Evolutionary conservation across 2,113 vertebrate genomes (phyloP).

Genomic region (Dicaeum eximium): DNA sequence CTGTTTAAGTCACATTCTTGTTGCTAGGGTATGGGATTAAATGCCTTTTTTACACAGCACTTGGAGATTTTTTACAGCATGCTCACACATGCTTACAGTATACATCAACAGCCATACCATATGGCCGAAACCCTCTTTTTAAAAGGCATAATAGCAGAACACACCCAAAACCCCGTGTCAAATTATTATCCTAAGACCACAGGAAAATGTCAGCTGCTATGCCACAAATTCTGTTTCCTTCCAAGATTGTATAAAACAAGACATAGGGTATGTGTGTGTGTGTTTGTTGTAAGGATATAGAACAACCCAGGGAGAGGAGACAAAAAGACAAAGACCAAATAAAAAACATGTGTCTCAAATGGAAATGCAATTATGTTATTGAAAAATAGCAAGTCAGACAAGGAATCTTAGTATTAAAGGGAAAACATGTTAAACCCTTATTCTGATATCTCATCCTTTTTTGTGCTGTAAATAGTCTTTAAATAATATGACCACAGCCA

Average conservation of each 20-base stretch:
- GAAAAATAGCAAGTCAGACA: background rate
- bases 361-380: background rate
- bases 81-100: too few relatives aligned
- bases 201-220: background rate
- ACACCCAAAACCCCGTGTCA: fast-evolving
- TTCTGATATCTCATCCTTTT: background rate
- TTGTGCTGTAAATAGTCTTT: background rate
- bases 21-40: background rate
- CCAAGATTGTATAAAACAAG: background rate
- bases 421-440: background rate
- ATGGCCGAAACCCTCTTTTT: background rate
- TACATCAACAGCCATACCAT: background rate
- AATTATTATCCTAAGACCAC: background rate
- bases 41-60: background rate
- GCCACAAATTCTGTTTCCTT: background rate
- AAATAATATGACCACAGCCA: background rate
- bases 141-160: background rate
- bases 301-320: background rate
- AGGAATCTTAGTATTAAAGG: background rate
- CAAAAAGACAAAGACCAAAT: background rate
- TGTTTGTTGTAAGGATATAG: background rate
- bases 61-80: background rate
- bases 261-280: background rate
- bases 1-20: background rate
- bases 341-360: background rate